These are phyloP conservation scores for Alces alces DNA, from an alignment of 2,113 vertebrate species.

Conservation along the genomic window DNA sequence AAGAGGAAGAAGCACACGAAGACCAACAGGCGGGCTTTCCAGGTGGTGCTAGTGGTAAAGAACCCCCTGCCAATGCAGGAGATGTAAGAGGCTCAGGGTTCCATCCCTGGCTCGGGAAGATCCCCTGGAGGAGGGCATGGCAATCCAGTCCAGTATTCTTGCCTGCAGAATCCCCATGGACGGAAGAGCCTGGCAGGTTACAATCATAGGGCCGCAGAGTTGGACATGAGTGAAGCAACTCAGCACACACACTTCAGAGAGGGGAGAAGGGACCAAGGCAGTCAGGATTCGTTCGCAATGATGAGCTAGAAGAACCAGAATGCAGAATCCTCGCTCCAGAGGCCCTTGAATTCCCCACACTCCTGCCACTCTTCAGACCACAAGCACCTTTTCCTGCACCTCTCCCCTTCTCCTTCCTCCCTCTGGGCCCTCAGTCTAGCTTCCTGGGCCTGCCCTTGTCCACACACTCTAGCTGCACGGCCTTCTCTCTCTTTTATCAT, in stretches of 20 bases:
- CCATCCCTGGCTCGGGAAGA: background rate
- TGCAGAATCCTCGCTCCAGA: background rate
- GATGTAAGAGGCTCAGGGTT: background rate
- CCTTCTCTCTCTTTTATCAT: background rate
- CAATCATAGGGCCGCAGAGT: background rate
- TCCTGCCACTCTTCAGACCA: background rate
- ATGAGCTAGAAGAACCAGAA: background rate
- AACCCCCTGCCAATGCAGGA: background rate
- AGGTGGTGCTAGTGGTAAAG: background rate
- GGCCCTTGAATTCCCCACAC: background rate
- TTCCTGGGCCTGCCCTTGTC: background rate
- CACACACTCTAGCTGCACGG: background rate
- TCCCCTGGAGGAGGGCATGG: background rate
- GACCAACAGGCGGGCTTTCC: background rate
- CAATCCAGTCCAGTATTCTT: background rate
- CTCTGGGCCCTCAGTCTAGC: background rate
- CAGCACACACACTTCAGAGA: slow-evolving; percentile 7
- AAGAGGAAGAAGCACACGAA: background rate
- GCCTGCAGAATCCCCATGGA: background rate
- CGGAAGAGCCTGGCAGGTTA: background rate
- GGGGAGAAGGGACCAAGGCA: background rate
- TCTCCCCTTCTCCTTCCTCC: background rate
- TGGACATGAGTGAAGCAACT: background rate
- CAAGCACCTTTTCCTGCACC: background rate
- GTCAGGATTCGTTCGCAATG: background rate